Conservation (phyloP, 1,140 invertebrate genomes). For the Pemphigus obesinymphae region DNA sequence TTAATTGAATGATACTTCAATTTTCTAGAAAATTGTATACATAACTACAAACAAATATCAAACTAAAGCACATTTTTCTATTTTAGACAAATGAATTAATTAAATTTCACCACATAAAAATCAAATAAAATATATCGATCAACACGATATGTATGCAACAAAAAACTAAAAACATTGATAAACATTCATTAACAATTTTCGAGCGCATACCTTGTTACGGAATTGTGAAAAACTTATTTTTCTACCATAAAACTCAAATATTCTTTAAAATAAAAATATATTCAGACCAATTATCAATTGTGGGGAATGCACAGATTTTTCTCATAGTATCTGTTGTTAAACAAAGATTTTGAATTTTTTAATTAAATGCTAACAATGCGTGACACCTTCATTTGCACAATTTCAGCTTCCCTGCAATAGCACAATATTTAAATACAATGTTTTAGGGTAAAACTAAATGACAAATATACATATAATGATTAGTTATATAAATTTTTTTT, state of each 20-base stretch:
- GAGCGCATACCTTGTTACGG: background rate
- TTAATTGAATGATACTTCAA: background rate
- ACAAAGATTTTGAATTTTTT: background rate
- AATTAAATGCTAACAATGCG: background rate
- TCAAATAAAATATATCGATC: background rate
- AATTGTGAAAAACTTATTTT: background rate
- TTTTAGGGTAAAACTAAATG: too few species aligned
- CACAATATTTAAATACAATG: background rate
- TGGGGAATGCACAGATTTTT: background rate
- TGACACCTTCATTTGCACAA: conserved; percentile 24
- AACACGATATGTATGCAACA: background rate
- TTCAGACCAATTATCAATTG: background rate
- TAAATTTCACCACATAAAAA: background rate
- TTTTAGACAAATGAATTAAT: background rate
- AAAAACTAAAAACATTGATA: conserved; percentile 10
- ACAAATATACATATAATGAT: too few species aligned
- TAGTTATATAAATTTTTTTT: too few species aligned
- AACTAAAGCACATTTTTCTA: background rate
- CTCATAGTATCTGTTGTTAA: background rate
- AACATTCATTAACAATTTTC: background rate
- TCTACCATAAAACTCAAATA: background rate
- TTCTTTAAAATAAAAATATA: conserved; percentile 15
- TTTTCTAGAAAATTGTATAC: background rate
- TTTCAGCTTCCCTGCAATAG: conserved; percentile 24
- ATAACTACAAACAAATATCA: background rate